A percentile compares a stretch with the other conserved stretches of the same genome.
Conservation (phyloP, 2,113 vertebrate species). For the Oxyura jamaicensis region DNA sequence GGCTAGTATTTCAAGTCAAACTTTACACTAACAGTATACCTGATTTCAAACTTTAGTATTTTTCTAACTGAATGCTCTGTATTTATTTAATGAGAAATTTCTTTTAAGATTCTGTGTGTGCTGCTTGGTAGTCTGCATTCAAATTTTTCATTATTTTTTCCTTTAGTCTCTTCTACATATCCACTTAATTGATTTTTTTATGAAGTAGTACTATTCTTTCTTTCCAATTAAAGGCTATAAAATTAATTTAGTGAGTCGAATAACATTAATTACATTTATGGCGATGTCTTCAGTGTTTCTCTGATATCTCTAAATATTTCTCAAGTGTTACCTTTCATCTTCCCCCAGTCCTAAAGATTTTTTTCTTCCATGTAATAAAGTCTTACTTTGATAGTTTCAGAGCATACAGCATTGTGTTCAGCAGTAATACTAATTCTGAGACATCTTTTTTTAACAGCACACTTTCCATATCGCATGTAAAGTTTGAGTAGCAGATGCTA, state of each 20-base stretch:
- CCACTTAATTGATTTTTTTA: neutral
- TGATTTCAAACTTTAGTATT: neutral
- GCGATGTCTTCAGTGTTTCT: constrained; percentile 22
- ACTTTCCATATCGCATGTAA: neutral
- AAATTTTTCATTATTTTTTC: neutral
- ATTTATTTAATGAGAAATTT: neutral
- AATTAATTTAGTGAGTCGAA: constrained; percentile 16
- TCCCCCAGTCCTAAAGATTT: neutral
- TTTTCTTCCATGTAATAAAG: neutral
- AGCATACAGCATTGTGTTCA: neutral
- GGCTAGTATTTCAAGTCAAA: neutral
- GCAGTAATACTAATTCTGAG: neutral
- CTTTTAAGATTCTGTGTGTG: neutral
- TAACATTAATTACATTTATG: constrained; percentile 27
- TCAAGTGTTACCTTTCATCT: neutral
- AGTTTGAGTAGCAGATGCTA: neutral
- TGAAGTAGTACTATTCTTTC: constrained; percentile 11
- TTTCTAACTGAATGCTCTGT: neutral
- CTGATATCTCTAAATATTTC: constrained; percentile 9
- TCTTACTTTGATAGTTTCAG: constrained; percentile 14
- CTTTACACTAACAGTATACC: neutral
- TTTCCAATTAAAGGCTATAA: constrained; percentile 7
- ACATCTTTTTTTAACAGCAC: neutral
- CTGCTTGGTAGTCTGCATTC: neutral
- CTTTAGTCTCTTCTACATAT: neutral